Conservation (phyloP, 2,888 invertebrate species). For the Chelonus formosanus region DNA sequence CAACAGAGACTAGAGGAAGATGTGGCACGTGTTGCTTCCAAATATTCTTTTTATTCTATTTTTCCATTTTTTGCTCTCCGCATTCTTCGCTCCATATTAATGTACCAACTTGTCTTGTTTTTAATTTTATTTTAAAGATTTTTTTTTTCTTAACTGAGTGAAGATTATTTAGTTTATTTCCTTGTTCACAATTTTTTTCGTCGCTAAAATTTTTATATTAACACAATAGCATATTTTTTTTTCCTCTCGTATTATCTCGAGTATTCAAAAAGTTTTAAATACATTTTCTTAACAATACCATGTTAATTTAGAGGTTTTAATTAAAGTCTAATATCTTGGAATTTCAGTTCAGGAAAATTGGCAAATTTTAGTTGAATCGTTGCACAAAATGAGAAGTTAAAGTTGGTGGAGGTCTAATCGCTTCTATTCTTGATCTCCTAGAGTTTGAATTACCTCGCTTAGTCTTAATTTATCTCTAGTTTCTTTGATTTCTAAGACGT, state of each 20-base stretch:
- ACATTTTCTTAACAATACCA: constrained; percentile 6
- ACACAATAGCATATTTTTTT: background rate
- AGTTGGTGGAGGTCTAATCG: constrained; percentile 26
- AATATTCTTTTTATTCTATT: constrained; percentile 24
- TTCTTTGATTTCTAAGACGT: constrained; percentile 32
- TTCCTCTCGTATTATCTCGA: background rate
- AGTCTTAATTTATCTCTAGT: constrained; percentile 27
- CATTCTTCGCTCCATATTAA: constrained; percentile 27
- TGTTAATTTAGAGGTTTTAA: constrained; percentile 29
- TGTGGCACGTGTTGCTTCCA: constrained; percentile 32
- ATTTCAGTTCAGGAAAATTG: constrained; percentile 24
- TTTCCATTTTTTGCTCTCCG: constrained; percentile 15
- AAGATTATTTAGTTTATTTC: background rate
- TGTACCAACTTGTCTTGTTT: constrained; percentile 37
- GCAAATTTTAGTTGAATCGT: constrained; percentile 25
- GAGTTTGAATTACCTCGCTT: constrained; percentile 18
- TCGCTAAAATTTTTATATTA: constrained; percentile 6
- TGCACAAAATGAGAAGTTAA: constrained; percentile 25
- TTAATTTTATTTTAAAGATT: constrained; percentile 22
- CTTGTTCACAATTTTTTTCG: background rate
- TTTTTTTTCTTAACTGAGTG: constrained; percentile 32
- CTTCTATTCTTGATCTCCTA: constrained; percentile 16
- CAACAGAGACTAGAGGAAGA: constrained; percentile 31
- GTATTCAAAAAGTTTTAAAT: constrained; percentile 20
- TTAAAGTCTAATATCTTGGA: constrained; percentile 29